These are phyloP conservation scores for Pagetopsis macropterus DNA, from an alignment of 2,797 vertebrate species.

Conservation along the genomic window DNA sequence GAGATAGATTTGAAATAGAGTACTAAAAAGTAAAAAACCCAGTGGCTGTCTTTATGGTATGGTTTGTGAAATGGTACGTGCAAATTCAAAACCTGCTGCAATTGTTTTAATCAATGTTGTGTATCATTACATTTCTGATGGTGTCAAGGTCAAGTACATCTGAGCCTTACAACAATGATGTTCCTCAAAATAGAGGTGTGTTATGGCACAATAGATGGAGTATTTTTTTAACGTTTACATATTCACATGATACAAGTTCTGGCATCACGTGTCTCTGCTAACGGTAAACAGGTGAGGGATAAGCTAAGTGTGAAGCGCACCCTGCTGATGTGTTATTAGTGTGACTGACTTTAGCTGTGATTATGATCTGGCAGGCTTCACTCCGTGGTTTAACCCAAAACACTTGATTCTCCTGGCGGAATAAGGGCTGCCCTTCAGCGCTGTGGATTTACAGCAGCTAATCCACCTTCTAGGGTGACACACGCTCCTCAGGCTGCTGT, in stretches of 20 bases:
- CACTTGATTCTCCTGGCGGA: slow-evolving; percentile 54
- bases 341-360: slow-evolving; percentile 37
- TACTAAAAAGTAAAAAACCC: background rate
- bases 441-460: slow-evolving; percentile 38
- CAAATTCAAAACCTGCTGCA: background rate
- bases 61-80: background rate
- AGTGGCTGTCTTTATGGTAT: background rate
- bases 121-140: background rate
- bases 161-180: background rate
- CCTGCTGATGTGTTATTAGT: slow-evolving; percentile 42
- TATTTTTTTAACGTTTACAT: background rate
- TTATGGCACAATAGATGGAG: background rate
- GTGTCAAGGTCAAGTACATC: background rate
- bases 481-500: slow-evolving; percentile 28
- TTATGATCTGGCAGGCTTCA: slow-evolving; percentile 49
- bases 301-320: slow-evolving; percentile 21
- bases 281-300: slow-evolving; percentile 44
- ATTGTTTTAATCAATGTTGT: background rate
- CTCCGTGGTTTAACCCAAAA: slow-evolving; percentile 67
- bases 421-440: slow-evolving; percentile 55
- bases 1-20: background rate
- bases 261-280: background rate
- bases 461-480: slow-evolving; percentile 62
- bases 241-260: slow-evolving; percentile 18
- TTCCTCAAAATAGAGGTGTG: background rate